Evolutionary conservation across 23 tunicate species (phyloP), one percentile per base, ranked within the genome.

Genomic region (Ascidia mentula): DNA sequence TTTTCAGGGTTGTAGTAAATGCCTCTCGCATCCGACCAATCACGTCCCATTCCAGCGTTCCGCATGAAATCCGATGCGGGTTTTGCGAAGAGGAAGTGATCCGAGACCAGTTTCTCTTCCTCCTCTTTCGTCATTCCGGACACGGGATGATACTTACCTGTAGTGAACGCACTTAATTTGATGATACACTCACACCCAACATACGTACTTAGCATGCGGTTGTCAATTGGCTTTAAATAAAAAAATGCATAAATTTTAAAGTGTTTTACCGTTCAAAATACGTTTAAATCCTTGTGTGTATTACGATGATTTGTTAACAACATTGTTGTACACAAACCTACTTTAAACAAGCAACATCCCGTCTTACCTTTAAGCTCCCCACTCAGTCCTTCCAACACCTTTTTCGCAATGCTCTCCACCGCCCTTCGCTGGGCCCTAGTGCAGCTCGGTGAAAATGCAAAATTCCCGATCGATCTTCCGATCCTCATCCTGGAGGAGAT

Each of bases 381-480:
- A 8, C 37, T 33, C 34, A 86, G 46, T 18, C 61, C 73, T 6
- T 60, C 46, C 32, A 87, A 69, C 3, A 75, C 59, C 36, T 74
- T 59, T 33, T n/a, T 69, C 32, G 81, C 26, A 6, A 79, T 80
- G 0, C 42, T 70, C 42, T 86, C 89, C 1, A 86, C 78, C 69
- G 70, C 69, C 34, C 89, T 61, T 31, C 89, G 37, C 31, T 79
- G 72, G 7, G 81, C 89, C 36, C 95, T 59, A 30, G 78, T 59
- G 89, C 95, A 89, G 37, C 36, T 40, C 42, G 95, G 89, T 18
- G 95, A 80, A 39, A 79, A 74, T 37, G 89, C 79, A 17, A 79
- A 46, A 18, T 89, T 86, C 22, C 78, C 46, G 72, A 89, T 79
- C 5, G 84, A 69, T 71, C 95, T 73, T 38, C 95, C 95, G 45